Base-by-base conservation (phyloP, 2,113 vertebrate species). In the Trematocara marginatum region DNA sequence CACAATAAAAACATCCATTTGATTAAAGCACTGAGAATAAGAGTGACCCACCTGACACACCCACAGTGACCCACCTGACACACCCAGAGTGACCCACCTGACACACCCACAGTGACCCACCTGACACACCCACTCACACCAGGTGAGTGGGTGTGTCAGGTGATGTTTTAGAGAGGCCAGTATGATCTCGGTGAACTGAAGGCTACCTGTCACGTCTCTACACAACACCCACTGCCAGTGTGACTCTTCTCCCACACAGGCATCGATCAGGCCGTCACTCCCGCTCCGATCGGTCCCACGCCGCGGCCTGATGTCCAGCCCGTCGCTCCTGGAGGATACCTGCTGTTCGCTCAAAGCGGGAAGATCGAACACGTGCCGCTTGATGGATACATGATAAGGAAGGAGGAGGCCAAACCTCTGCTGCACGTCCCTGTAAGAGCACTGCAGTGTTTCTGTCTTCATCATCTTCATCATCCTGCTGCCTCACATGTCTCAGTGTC, bases 341-440 rank as follows among this genome's bases (percentile, higher is more conserved):
- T 99, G 80, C 96, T 99, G 29, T 98, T 98, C 83, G 97, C 97
- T 49, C 98, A 99, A 91, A 97, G 97, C 57, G 98, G 98, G 45
- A 98, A 96, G 92, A 98, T 99, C 11, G 98, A 98, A n/a, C 96
- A 95, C 6, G 88, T 99, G 4, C 98, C 97, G 1, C 84, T 99
- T 82, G 96, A 97, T 1, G 96, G 97, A 51, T 95, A 90, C 87
- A 94, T 6, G 29, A 97, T 99, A 93, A 97, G 85, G 89, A 97
- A 96, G 94, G 94, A 92, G 0, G 93, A 96, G 51, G 96, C 97
- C 86, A 97, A 95, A 90, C 93, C 97, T 1, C 81, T 99, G 86
- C 96, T 99, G 42, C 97, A 99, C 10, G 54, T 97, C 26, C 98
- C 98, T 2, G 98, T 99, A 94, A 97, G 97, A 80, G 16, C 12